Evolutionary conservation across 2,113 vertebrate species (phyloP).

Genomic region (Gallinago undulata): DNA sequence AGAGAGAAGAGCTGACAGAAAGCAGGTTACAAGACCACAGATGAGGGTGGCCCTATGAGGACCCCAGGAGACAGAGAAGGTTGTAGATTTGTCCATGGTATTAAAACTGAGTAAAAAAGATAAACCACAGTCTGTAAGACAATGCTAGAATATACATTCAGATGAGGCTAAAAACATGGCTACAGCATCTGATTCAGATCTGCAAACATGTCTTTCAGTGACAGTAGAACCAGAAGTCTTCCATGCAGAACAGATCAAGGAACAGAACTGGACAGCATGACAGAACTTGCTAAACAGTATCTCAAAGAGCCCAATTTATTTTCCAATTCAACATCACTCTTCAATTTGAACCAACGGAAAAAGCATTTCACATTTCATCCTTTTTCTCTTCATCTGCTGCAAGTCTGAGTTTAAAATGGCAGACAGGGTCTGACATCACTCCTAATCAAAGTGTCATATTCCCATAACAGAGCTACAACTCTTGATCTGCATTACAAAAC

Average conservation of each 20-base stretch:
- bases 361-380: neutral
- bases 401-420: slow-evolving; percentile 35
- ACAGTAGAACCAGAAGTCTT: neutral
- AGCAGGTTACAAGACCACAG: neutral
- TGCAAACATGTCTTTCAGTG: neutral
- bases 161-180: neutral
- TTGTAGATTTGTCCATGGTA: neutral
- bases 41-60: neutral
- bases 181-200: neutral
- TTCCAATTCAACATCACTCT: neutral
- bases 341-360: neutral
- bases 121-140: neutral
- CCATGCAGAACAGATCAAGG: neutral
- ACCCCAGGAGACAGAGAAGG: neutral
- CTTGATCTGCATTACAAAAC: neutral
- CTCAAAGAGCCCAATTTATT: slow-evolving; percentile 8
- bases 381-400: neutral
- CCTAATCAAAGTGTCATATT: slow-evolving; percentile 30
- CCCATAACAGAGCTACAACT: neutral
- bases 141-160: neutral
- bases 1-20: neutral
- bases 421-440: slow-evolving; percentile 5
- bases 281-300: neutral
- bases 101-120: neutral
- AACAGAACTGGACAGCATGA: neutral